Base-by-base conservation (phyloP, 2,888 invertebrate genomes). In the Torymus tubicola region DNA sequence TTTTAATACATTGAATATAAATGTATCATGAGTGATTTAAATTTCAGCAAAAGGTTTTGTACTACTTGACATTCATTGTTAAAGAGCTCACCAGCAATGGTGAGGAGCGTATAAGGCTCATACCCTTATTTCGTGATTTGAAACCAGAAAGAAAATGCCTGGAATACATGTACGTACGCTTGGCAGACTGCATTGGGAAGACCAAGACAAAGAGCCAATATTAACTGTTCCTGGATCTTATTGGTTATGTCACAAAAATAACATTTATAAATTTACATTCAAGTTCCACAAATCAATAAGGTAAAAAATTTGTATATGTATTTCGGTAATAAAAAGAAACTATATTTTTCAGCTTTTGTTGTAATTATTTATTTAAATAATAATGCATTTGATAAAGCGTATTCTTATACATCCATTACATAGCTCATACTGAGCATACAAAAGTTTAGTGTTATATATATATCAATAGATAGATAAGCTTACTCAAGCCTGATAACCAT, bases 101-200 rank as follows among this genome's bases (percentile, higher is more conserved):
- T 55, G 86, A 86, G 10, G 86, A 86, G 78, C 68, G 76, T 16
- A 85, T 85, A 16, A 88, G 86, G 84, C 82, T 91, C 21, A 87
- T 91, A 76, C 91, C 91, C 13, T 71, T 91, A n/a, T 90, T 91
- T 80, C 84, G 85, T 83, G 87, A 90, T 71, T 82, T 90, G 50
- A 86, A 88, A 81, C 90, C 90, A 0, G 90, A 90, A 79, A 86
- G 88, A 87, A 88, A 88, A 90, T 91, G 90, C 88, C 90, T 90
- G 89, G 90, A 89, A 87, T 90, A 90, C 85, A 89, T 91, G 86
- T 91, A 90, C 88, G 87, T 81, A 81, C 88, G 84, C 55, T 86
- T 90, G 87, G 88, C 87, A 84, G 87, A 82, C 78, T 87, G 87
- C 84, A 88, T 90, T 88, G 88, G 88, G 76, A 86, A 85, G 84